Base-by-base conservation (phyloP, 2,888 invertebrate species). In the Monopis laevigella region DNA sequence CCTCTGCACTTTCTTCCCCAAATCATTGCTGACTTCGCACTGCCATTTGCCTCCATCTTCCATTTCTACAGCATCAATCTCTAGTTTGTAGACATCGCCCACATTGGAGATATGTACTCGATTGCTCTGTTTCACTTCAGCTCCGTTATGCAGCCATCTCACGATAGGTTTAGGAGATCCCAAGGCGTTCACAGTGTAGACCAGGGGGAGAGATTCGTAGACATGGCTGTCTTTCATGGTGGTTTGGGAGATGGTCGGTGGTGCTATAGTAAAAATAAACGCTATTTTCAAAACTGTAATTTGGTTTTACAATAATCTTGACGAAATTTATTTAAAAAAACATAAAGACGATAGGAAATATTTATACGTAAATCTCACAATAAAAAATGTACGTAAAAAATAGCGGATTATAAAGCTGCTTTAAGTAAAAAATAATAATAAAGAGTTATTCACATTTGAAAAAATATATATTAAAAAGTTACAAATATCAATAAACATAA, bases 31-130 rank as follows among this genome's bases (percentile, higher is more conserved):
- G 40, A 96, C 83, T 45, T 89, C 86, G 44, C 93, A 91, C 51
- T 90, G 88, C 78, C 94, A 96, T 44, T 86, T 82, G 7, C 92
- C 93, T n/a, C 87, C 88, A 62, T 96, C 95, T 7, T 82, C 83
- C 51, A 88, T 60, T 43, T 85, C 82, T 1, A 90, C 82, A 41
- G 86, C 86, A 38, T 84, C 84, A 27, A 96, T 86, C 52, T 88
- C 87, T 48, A 96, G 67, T 54, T 86, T 88, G 59, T 88, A 91
- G 35, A 85, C 75, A 46, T 91, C 88, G 18, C 88, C 89, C 19
- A 87, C 86, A 45, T 86, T 85, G 32, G 82, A 77, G 19, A 88
- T 77, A 43, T 84, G 84, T 40, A 88, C 81, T 42, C 86, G 77
- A 32, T 84, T 84, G 46, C 88, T 85, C 0, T 85, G 71, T 48